Percentiles rank a stretch among this genome's conserved stretches.
These are phyloP conservation scores for Procambarus clarkii DNA, from an alignment of 1,140 invertebrate species.

Conservation along the genomic window DNA sequence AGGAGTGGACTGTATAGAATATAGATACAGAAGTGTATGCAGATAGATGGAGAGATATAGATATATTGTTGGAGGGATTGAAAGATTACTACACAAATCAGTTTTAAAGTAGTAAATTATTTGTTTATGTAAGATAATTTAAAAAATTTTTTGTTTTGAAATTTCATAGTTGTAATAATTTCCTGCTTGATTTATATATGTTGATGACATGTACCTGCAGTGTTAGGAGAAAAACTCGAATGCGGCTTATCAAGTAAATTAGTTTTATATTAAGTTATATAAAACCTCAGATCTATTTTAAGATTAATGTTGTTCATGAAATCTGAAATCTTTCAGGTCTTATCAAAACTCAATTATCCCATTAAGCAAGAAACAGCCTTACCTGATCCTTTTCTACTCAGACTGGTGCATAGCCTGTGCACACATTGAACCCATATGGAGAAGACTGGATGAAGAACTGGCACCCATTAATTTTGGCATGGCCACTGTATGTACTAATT, in stretches of 20 bases:
- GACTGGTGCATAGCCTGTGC: constrained; percentile 96
- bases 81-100: too few species aligned
- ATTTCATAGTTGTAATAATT: too few species aligned
- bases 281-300: background rate
- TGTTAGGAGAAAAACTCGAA: background rate
- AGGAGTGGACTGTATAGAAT: too few species aligned
- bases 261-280: background rate
- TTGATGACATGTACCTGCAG: background rate
- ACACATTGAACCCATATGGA: constrained; percentile 87
- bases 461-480: constrained; percentile 81
- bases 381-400: constrained; percentile 91
- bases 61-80: too few species aligned
- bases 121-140: too few species aligned
- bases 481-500: constrained; percentile 58
- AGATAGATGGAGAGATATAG: too few species aligned
- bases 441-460: constrained; percentile 88
- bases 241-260: background rate
- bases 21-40: too few species aligned
- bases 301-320: background rate
- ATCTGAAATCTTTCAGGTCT: constrained; percentile 80
- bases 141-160: too few species aligned
- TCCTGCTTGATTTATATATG: too few species aligned
- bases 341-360: constrained; percentile 91
- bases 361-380: constrained; percentile 86
- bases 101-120: too few species aligned